A percentile compares a stretch with the other conserved stretches of the same genome.
Evolutionary conservation across 2,888 invertebrate species (phyloP).

Genomic region (Melinopterus prodromus): DNA sequence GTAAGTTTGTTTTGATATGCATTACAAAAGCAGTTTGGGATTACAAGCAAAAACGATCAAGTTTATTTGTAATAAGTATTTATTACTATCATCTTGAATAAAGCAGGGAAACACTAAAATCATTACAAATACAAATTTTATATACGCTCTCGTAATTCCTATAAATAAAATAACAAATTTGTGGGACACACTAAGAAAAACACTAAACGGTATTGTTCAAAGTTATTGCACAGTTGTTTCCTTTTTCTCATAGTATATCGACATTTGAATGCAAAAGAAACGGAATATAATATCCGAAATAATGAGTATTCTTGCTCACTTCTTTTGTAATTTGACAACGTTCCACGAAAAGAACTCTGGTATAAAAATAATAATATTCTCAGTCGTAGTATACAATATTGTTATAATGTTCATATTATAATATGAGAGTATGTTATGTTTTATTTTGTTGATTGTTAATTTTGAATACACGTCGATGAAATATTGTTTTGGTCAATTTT

Average conservation of each 20-base stretch:
- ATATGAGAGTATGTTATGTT: not conserved
- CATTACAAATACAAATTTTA: constrained; percentile 19
- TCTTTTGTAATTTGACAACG: not conserved
- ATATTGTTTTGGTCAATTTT: not conserved
- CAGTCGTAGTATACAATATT: not conserved
- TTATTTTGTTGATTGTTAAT: not conserved
- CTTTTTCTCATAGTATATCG: constrained; percentile 12
- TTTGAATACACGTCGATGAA: not conserved
- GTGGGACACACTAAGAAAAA: constrained; percentile 1
- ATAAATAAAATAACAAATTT: constrained; percentile 5
- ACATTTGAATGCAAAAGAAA: not conserved
- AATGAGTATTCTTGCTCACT: not conserved
- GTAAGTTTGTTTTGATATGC: too few relatives aligned
- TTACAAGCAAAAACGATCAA: not conserved
- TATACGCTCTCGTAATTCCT: not conserved
- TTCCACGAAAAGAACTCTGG: not conserved
- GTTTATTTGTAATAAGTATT: constrained; percentile 8
- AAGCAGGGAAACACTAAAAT: constrained; percentile 21
- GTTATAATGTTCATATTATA: not conserved
- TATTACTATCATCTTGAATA: constrained; percentile 22
- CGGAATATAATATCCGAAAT: not conserved
- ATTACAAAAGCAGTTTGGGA: too few relatives aligned
- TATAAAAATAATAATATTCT: not conserved
- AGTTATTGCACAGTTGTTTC: constrained; percentile 9
- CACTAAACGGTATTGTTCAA: too few relatives aligned